Base-by-base conservation (phyloP, 2,113 vertebrate species). In the Spea bombifrons region DNA sequence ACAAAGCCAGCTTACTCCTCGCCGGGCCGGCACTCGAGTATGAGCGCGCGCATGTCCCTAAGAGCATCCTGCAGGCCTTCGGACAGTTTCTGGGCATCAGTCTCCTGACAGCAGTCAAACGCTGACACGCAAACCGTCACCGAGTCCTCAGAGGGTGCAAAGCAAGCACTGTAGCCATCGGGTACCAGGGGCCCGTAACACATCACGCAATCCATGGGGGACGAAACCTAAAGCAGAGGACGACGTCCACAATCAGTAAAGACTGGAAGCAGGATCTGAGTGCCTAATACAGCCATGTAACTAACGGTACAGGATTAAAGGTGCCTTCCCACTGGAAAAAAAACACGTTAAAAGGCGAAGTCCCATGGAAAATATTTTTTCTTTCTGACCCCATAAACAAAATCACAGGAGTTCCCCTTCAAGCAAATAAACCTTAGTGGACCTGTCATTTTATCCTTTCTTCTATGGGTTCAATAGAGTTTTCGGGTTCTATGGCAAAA, bases 81-180 rank as follows among this genome's bases (percentile, higher is more conserved):
- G 0, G 91, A 90, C 17, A 95, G 77, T 1, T 82, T 90, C 69
- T 91, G 88, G 0, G 94, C 92, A 3, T 94, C 87, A 0, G 93
- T 94, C 76, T 94, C 92, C 75, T 92, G 90, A 44, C 93, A 94
- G 85, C 94, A 94, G 86, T 94, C 93, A 86, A 94, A 94, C 74
- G 94, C 92, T 0, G 89, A 92, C 66, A 95, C 81, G 59, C 91
- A 92, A 64, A 94, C 94, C 84, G 94, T 93, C 78, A 94, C 82
- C 65, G 92, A 91, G 83, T 91, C 87, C 0, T 85, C 84, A 82
- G 92, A 90, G 1, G 93, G 93, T 85, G 94, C 94, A 88, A 94
- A 94, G 83, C 93, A 95, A 43, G 94, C 87, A 4, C 91, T 92
- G 6, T 95, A 95, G 8, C 94, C 94, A 0, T 95, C 93, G 0